A percentile compares a stretch with the other conserved stretches of the same genome.
Conservation (phyloP, 2,888 invertebrate genomes). For the Papilio elwesi region DNA sequence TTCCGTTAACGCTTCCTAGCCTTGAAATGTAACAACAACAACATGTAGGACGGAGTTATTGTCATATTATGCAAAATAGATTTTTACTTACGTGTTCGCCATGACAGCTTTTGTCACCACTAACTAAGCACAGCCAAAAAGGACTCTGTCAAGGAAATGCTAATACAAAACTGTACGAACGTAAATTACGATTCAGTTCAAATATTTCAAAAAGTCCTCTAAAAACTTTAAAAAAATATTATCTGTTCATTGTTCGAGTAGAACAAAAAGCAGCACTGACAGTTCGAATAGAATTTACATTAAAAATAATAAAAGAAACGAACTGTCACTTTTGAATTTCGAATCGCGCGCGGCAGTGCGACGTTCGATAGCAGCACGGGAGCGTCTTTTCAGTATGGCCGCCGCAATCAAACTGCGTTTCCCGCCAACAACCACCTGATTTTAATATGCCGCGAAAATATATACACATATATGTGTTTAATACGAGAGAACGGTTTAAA, state of each 20-base stretch:
- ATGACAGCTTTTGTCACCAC: slow-evolving; percentile 56
- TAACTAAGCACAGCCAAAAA: slow-evolving; percentile 50
- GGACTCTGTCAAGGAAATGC: slow-evolving; percentile 48
- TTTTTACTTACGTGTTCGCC: slow-evolving; percentile 61
- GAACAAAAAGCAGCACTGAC: slow-evolving; percentile 48
- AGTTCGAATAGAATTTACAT: slow-evolving; percentile 38
- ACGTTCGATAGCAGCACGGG: slow-evolving; percentile 51
- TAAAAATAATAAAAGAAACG: slow-evolving; percentile 45
- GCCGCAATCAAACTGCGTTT: slow-evolving; percentile 59
- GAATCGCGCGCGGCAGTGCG: slow-evolving; percentile 57
- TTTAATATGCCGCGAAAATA: slow-evolving; percentile 53
- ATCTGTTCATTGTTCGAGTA: slow-evolving; percentile 52
- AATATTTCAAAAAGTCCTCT: slow-evolving; percentile 14
- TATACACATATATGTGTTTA: slow-evolving; percentile 44
- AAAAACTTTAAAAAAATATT: slow-evolving; percentile 36
- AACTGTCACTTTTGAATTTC: slow-evolving; percentile 52
- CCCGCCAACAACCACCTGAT: slow-evolving; percentile 55
- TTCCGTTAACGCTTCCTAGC: neutral
- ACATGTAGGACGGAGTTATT: slow-evolving; percentile 22
- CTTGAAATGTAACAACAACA: slow-evolving; percentile 10
- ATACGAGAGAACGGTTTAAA: slow-evolving; percentile 44
- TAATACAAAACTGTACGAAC: slow-evolving; percentile 44
- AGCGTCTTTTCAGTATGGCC: slow-evolving; percentile 54
- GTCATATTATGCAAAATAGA: slow-evolving; percentile 50
- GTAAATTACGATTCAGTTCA: slow-evolving; percentile 42